Conservation (phyloP, 2,888 invertebrate genomes). For the Dryadula phaetusa region DNA sequence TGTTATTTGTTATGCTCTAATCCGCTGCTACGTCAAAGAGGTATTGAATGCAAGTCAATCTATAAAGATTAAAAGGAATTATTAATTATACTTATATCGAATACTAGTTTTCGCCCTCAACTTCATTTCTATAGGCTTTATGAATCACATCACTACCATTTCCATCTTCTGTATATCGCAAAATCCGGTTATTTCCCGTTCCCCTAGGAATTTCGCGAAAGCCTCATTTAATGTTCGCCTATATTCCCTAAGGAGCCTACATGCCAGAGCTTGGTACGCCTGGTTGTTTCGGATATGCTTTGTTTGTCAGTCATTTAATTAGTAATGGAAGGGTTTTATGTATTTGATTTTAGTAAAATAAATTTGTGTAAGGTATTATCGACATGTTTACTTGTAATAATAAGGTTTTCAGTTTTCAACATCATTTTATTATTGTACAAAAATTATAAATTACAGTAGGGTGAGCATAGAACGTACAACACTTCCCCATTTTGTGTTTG, state of each 20-base stretch:
- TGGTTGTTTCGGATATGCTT: neutral
- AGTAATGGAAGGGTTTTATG: neutral
- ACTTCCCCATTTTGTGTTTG: neutral
- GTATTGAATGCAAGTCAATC: neutral
- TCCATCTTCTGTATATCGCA: neutral
- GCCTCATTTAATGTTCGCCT: neutral
- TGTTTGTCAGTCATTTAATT: neutral
- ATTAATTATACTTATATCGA: too few species aligned
- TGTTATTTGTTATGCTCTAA: neutral
- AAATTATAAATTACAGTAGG: neutral
- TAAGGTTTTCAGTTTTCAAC: neutral
- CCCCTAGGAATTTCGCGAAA: too few species aligned
- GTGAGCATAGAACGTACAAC: neutral
- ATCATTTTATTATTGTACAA: neutral
- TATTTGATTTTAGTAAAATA: neutral
- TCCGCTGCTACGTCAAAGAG: neutral
- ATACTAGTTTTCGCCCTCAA: too few species aligned
- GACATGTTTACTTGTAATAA: conserved; percentile 4
- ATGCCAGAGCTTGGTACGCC: neutral
- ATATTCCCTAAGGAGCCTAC: neutral
- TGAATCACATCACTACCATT: too few species aligned
- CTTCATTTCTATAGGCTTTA: too few species aligned
- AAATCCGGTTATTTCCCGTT: neutral
- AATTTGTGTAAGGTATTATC: neutral
- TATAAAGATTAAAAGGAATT: too few species aligned